Evolutionary conservation across 2,888 invertebrate species (phyloP).

Genomic region (Agrotis clavis): DNA sequence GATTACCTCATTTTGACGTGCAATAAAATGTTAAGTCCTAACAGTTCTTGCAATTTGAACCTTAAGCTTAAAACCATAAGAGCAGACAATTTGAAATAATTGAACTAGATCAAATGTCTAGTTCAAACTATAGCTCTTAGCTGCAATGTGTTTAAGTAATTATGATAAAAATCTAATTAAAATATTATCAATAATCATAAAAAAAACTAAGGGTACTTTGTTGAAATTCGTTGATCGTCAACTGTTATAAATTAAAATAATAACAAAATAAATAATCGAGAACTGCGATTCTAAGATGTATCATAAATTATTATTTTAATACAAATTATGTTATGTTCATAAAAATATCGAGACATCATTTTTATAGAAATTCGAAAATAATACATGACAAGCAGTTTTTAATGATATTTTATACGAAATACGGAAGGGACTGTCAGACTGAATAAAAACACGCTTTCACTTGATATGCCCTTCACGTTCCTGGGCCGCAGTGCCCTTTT

Average conservation of each 20-base stretch:
- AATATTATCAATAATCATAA: not conserved
- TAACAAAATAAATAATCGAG: conserved; percentile 29
- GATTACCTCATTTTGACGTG: conserved; percentile 1
- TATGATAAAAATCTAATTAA: not conserved
- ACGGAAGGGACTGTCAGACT: too few species aligned
- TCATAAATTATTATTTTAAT: not conserved
- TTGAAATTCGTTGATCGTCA: conserved; percentile 40
- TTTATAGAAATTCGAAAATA: not conserved
- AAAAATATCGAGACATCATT: conserved; percentile 1
- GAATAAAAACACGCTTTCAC: too few species aligned
- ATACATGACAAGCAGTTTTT: not conserved
- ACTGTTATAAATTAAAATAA: conserved; percentile 11
- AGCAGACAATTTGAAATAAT: not conserved
- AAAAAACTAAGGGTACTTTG: conserved; percentile 24
- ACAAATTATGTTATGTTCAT: conserved; percentile 3
- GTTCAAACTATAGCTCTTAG: not conserved
- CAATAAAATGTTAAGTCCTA: not conserved
- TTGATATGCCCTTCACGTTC: too few species aligned
- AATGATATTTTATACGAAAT: not conserved
- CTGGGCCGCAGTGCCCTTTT: too few species aligned
- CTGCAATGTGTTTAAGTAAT: not conserved
- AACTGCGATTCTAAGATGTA: not conserved
- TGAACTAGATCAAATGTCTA: not conserved
- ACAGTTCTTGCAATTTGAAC: not conserved
- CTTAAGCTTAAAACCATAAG: too few species aligned